A percentile compares a stretch with the other conserved stretches of the same genome.
Evolutionary conservation across 2,113 vertebrate genomes (phyloP).

Genomic region (Sakesphorus luctuosus): DNA sequence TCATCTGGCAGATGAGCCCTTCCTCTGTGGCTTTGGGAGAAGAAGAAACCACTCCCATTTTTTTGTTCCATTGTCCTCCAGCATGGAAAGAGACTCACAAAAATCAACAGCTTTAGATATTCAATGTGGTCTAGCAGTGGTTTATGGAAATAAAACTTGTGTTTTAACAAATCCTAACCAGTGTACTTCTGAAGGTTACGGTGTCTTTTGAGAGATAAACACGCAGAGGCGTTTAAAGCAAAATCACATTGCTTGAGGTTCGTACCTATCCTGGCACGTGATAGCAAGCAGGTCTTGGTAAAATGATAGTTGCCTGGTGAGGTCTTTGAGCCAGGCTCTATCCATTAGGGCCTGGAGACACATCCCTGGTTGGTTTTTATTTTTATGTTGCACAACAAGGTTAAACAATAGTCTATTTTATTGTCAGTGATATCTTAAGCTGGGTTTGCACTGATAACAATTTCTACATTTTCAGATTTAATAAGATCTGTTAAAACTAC

Average conservation of each 20-base stretch:
- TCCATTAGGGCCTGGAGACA: not conserved
- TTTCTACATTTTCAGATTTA: not conserved
- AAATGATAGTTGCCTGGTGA: not conserved
- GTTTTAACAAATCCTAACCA: not conserved
- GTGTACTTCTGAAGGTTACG: not conserved
- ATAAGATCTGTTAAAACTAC: not conserved
- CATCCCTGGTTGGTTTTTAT: not conserved
- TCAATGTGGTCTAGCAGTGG: not conserved
- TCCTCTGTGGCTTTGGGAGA: not conserved
- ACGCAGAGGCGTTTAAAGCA: not conserved
- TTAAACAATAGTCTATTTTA: not conserved
- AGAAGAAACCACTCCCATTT: not conserved
- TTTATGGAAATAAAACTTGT: not conserved
- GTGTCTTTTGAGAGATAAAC: not conserved
- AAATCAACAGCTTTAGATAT: not conserved
- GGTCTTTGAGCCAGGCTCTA: not conserved
- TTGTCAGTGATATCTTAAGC: not conserved
- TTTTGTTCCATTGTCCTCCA: not conserved
- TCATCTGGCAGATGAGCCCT: not conserved
- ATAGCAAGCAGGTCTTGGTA: not conserved
- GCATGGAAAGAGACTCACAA: not conserved
- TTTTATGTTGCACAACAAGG: not conserved
- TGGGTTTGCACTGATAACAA: not conserved
- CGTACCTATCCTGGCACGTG: not conserved
- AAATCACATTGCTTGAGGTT: not conserved